Percentiles rank a stretch among this genome's conserved stretches.
Conservation (phyloP, 37 sponge, comb jelly and placozoan genomes). For the Axinella damicornis region DNA sequence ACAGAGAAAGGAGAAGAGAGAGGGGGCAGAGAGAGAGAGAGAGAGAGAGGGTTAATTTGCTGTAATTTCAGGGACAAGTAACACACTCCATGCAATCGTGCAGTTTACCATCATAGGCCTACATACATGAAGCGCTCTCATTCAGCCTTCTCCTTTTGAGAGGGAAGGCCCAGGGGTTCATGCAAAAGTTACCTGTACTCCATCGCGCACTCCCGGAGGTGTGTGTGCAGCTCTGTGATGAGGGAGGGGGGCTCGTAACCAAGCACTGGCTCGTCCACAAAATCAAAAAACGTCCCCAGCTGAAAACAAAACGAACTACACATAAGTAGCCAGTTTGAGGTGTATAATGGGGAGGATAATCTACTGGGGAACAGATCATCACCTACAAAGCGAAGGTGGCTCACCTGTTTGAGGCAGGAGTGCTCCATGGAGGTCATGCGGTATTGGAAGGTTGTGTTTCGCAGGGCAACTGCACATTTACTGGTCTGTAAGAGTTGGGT, state of each 20-base stretch:
- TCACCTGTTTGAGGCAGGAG: slow-evolving; percentile 69
- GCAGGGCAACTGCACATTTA: slow-evolving; percentile 63
- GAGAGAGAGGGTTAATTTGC: no score
- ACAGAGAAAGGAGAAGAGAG: no score
- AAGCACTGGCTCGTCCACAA: slow-evolving; percentile 33
- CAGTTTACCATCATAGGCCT: no score
- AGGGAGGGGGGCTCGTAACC: slow-evolving; percentile 51
- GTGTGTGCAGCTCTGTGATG: slow-evolving; percentile 73
- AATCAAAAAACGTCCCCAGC: slow-evolving; percentile 29
- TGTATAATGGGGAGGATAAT: neutral
- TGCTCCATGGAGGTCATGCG: slow-evolving; percentile 35
- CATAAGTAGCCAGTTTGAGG: neutral
- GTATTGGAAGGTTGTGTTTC: slow-evolving; percentile 30
- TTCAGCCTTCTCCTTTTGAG: neutral
- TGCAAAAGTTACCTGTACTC: slow-evolving; percentile 82
- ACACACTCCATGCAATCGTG: no score
- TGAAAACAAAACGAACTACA: neutral
- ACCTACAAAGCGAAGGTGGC: neutral
- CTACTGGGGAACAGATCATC: no score
- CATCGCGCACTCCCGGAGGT: slow-evolving; percentile 54
- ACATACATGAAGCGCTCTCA: no score
- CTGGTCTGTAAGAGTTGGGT: slow-evolving; percentile 32
- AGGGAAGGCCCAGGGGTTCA: no score
- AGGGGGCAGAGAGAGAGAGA: no score
- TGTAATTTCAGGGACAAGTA: no score